Conservation (phyloP, 2,888 invertebrate genomes). For the Melinopterus prodromus region DNA sequence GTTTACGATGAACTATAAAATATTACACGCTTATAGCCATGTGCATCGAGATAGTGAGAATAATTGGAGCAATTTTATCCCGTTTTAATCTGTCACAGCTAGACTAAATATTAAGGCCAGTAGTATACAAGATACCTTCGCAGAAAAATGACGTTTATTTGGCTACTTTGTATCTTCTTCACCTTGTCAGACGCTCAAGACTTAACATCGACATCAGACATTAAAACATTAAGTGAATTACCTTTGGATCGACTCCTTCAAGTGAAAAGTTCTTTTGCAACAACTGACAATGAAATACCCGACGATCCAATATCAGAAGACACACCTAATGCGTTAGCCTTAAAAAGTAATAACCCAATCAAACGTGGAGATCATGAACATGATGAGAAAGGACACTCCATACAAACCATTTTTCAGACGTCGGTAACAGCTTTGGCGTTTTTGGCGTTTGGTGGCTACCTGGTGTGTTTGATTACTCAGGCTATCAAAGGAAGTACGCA, state of each 20-base stretch:
- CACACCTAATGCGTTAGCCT: constrained; percentile 52
- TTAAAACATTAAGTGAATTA: constrained; percentile 71
- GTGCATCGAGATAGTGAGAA: constrained; percentile 39
- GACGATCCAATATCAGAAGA: constrained; percentile 11
- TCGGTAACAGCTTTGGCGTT: constrained; percentile 83
- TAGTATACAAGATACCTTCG: not conserved
- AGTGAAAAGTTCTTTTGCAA: constrained; percentile 63
- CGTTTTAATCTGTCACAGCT: constrained; percentile 31
- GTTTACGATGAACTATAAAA: not conserved
- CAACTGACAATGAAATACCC: not conserved
- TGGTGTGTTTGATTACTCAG: constrained; percentile 79
- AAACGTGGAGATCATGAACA: constrained; percentile 50
- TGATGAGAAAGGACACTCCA: constrained; percentile 54
- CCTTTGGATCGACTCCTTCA: constrained; percentile 74
- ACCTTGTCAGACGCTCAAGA: constrained; percentile 46
- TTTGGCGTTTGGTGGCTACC: constrained; percentile 84
- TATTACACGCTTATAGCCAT: constrained; percentile 31
- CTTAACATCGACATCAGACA: constrained; percentile 51
- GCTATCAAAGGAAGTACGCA: constrained; percentile 71
- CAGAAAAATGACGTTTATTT: constrained; percentile 8
- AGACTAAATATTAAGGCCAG: constrained; percentile 4
- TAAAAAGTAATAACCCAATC: constrained; percentile 46
- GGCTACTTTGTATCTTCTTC: not conserved
- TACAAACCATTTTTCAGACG: constrained; percentile 79
- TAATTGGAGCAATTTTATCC: constrained; percentile 36